These are phyloP conservation scores for Parasteatoda tepidariorum DNA, from an alignment of 1,140 invertebrate genomes.

Conservation along the genomic window DNA sequence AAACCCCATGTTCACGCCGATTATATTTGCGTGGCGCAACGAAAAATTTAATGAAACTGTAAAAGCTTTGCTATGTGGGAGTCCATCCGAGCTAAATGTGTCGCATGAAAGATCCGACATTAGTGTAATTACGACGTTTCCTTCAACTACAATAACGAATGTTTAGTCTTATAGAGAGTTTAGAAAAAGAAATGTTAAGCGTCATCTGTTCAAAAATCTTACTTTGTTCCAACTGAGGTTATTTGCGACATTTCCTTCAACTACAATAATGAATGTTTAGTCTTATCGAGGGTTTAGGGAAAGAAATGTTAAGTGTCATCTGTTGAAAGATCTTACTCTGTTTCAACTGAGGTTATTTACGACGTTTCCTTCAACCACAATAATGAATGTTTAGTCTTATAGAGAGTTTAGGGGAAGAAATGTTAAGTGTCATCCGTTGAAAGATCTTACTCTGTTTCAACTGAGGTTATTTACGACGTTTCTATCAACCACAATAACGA, in stretches of 20 bases:
- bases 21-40: constrained; percentile 12
- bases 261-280: background rate
- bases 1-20: constrained; percentile 13
- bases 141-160: constrained; percentile 1
- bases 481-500: constrained; percentile 2
- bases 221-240: no score
- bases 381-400: background rate
- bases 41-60: constrained; percentile 1
- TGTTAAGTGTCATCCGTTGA: no score
- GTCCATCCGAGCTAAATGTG: background rate
- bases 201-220: no score
- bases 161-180: background rate
- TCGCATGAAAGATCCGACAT: background rate
- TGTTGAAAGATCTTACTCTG: no score
- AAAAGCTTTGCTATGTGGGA: background rate
- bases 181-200: no score
- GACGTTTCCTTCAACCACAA: background rate
- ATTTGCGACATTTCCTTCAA: background rate
- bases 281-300: background rate
- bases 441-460: no score
- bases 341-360: background rate
- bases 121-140: background rate
- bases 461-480: background rate
- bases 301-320: no score
- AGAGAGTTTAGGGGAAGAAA: no score